A percentile compares a stretch with the other conserved stretches of the same genome.
Conservation (phyloP, 1,140 invertebrate species). For the Panulirus ornatus region DNA sequence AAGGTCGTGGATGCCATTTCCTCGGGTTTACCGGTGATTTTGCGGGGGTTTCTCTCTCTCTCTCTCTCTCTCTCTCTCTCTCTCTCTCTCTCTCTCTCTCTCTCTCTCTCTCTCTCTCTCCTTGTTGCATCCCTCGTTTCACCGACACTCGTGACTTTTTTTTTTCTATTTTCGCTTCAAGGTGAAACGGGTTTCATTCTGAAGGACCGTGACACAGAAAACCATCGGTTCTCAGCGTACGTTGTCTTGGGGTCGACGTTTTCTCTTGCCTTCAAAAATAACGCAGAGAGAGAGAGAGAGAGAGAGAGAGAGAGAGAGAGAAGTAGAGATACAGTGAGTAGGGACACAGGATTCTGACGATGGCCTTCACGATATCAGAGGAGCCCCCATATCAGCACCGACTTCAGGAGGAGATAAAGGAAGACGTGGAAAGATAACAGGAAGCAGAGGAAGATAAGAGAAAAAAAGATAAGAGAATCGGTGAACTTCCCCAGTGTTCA, state of each 20-base stretch:
- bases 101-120: not conserved
- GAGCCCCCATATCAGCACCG: not conserved
- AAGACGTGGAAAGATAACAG: not conserved
- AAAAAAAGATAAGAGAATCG: not conserved
- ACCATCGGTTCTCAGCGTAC: no score
- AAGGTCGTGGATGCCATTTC: no score
- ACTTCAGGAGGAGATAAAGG: not conserved
- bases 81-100: no score
- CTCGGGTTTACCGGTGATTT: no score
- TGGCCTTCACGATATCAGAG: no score
- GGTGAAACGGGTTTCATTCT: no score
- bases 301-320: slow-evolving; percentile 10
- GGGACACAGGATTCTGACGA: no score
- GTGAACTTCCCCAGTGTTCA: not conserved
- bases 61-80: no score
- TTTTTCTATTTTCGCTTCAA: not conserved
- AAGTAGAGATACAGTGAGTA: no score
- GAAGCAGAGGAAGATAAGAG: not conserved
- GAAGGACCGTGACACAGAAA: no score
- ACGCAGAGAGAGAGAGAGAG: not conserved
- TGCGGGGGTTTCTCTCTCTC: no score
- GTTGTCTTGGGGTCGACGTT: no score
- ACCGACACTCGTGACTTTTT: not conserved
- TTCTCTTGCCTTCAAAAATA: not conserved
- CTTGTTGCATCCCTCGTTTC: not conserved